These are phyloP conservation scores for Mamestra configurata DNA, from an alignment of 1,140 invertebrate genomes.

Conservation along the genomic window DNA sequence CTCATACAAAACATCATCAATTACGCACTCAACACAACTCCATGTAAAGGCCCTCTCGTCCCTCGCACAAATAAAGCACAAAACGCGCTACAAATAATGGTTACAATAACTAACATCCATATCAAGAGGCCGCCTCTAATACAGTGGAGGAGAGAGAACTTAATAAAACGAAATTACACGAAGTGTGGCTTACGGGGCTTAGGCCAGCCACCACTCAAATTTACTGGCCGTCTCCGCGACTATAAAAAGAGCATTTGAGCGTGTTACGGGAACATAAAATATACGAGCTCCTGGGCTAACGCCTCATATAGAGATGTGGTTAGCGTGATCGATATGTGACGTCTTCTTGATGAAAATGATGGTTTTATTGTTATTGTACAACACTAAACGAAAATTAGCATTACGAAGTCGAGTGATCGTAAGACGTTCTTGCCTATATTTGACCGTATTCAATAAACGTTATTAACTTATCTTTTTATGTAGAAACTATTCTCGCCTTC, in stretches of 20 bases:
- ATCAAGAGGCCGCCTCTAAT: conserved; percentile 56
- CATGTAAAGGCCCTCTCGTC: no score
- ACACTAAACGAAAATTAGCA: no score
- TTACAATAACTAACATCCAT: conserved; percentile 37
- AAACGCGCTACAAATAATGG: conserved; percentile 30
- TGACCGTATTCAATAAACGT: no score
- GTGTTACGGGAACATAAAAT: conserved; percentile 54
- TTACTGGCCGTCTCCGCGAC: conserved; percentile 65
- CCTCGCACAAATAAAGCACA: conserved; percentile 1
- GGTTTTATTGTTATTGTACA: neutral
- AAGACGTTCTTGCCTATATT: no score
- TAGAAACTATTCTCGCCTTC: no score
- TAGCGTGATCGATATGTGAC: neutral
- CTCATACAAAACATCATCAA: neutral
- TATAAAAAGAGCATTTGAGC: conserved; percentile 66
- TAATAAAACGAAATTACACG: conserved; percentile 74
- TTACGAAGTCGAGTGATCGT: no score
- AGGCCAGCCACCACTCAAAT: conserved; percentile 65
- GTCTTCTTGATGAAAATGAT: neutral
- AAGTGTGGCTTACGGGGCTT: conserved; percentile 58
- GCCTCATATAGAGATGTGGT: conserved; percentile 17
- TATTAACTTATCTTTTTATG: no score
- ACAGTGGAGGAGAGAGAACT: conserved; percentile 65
- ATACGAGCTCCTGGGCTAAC: conserved; percentile 41
- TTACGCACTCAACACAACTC: neutral